Base-by-base conservation (phyloP, 2,797 vertebrate genomes). In the Chelmon rostratus region DNA sequence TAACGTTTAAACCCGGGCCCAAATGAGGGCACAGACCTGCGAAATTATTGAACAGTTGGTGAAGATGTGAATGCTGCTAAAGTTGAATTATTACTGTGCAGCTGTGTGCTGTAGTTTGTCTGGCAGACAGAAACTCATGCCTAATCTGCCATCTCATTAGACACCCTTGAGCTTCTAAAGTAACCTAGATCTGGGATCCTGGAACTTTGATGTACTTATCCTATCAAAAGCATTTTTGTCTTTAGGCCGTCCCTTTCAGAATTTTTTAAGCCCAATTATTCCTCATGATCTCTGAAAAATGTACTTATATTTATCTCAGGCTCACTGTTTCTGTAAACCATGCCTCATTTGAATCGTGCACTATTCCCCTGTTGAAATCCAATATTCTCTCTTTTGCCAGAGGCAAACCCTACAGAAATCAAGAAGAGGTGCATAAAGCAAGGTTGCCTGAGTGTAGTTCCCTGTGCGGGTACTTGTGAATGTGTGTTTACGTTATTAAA, bases 181-280 rank as follows among this genome's bases (percentile, higher is more conserved):
- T 86, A 92, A 91, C 90, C 90, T 23, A 91, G 85, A 92, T 92
- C 86, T 84, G 59, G 77, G 76, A 86, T 88, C 85, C 87, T 84
- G 81, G 62, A 88, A 90, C 89, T 93, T 92, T 93, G 92, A 94
- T 93, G 89, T 91, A 83, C 87, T 91, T 90, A 92, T 91, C 88
- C 88, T 81, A 88, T 92, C 88, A 92, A 89, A 91, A 83, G 85
- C 86, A 74, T 81, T 88, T 92, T 92, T 91, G 88, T 93, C 91
- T 92, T 59, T 47, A 84, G 91, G 91, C 88, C 68, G 71, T 72
- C 86, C 76, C 78, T 86, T 87, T 89, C 83, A 72, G 84, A 85
- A 57, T 82, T 86, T 86, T 87, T 89, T 74, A 85, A 92, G 86
- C 81, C 86, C 79, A 91, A 88, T 91, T 92, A 93, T 93, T 90